These are phyloP conservation scores for Dastarcus helophoroides DNA, from an alignment of 2,888 invertebrate genomes.

Conservation along the genomic window DNA sequence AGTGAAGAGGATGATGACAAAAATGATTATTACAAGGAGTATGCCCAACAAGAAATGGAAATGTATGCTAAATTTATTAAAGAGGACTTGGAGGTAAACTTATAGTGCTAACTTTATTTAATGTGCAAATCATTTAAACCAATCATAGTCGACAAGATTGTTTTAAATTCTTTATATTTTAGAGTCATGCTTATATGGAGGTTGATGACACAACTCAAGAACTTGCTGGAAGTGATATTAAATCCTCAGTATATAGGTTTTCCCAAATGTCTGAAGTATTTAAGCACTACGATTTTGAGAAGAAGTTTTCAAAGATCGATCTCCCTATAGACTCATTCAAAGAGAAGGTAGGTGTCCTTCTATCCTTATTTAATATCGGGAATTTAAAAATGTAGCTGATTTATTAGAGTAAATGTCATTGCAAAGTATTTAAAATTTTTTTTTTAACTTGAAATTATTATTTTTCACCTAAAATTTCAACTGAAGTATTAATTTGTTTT, in stretches of 20 bases:
- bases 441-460: neutral
- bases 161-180: slow-evolving; percentile 7
- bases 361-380: too few species aligned
- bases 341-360: slow-evolving; percentile 15
- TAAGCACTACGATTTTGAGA: slow-evolving; percentile 20
- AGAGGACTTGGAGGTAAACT: slow-evolving; percentile 8
- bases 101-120: neutral
- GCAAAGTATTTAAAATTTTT: neutral
- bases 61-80: slow-evolving; percentile 18
- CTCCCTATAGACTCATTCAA: slow-evolving; percentile 24
- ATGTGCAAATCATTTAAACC: neutral
- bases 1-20: slow-evolving; percentile 6
- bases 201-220: slow-evolving; percentile 8
- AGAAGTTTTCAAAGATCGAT: slow-evolving; percentile 18
- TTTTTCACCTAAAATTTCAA: too few species aligned
- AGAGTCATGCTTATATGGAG: neutral
- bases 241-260: slow-evolving; percentile 7
- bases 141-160: neutral
- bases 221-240: slow-evolving; percentile 7
- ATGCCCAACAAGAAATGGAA: slow-evolving; percentile 23
- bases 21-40: slow-evolving; percentile 23
- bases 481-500: too few species aligned
- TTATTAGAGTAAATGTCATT: neutral
- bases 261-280: slow-evolving; percentile 16
- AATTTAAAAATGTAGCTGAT: too few species aligned